phyloP scores from a whole-genome alignment of 2,113 vertebrate species.

The Gopherus flavomarginatus region DNA sequence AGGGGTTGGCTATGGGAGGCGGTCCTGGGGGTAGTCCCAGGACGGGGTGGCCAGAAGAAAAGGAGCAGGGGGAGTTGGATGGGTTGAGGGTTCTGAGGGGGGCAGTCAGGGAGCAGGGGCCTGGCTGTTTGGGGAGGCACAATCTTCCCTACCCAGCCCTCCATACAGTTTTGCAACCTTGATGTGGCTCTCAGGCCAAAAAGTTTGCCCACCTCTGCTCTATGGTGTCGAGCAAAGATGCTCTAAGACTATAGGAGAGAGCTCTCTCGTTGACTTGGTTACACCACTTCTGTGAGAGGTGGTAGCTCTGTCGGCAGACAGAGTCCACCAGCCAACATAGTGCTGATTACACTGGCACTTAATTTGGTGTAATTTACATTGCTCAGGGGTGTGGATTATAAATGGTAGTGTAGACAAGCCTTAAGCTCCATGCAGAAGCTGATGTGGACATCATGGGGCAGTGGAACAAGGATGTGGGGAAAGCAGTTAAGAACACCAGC shows the following conservation, averaged over 20 bases:
- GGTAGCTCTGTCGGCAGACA: not conserved
- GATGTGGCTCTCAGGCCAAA: no score
- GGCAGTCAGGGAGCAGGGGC: no score
- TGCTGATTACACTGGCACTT: not conserved
- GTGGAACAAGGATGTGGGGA: not conserved
- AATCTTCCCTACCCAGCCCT: no score
- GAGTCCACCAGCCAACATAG: not conserved
- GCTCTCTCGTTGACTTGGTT: not conserved
- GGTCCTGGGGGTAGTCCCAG: no score
- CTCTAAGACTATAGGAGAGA: not conserved
- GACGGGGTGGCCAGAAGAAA: no score
- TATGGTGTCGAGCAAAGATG: not conserved
- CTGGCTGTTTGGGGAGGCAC: no score
- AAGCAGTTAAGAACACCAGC: not conserved
- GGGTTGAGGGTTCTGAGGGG: no score
- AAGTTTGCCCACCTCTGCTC: no score
- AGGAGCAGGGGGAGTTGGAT: no score
- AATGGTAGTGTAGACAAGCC: not conserved
- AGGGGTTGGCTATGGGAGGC: no score
- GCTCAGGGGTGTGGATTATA: not conserved
- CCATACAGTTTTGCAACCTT: no score
- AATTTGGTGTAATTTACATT: not conserved
- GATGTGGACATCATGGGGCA: not conserved
- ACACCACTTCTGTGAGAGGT: not conserved
- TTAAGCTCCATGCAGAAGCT: not conserved